phyloP scores from a whole-genome alignment of 2,113 vertebrate species.

The Oncorhynchus mykiss region DNA sequence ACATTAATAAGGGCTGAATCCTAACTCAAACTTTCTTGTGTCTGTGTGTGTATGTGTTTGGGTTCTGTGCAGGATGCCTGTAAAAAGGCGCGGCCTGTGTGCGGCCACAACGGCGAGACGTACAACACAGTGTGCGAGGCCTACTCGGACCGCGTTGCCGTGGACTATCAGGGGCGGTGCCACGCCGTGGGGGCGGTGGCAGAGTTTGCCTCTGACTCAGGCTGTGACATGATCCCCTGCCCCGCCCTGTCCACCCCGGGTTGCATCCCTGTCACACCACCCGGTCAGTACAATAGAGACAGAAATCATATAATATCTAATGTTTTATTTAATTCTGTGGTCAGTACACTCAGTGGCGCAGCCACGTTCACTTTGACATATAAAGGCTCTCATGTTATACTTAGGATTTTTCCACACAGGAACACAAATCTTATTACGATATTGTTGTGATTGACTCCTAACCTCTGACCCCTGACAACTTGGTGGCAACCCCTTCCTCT shows the following conservation, averaged over 20 bases:
- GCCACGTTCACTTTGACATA: too few relatives aligned
- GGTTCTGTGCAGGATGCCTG: conserved; percentile 72
- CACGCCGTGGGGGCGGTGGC: conserved; percentile 84
- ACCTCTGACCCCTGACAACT: conserved; percentile 21
- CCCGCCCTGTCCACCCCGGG: conserved; percentile 70
- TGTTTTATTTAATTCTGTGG: too few relatives aligned
- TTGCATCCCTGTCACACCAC: conserved; percentile 85
- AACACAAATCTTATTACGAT: neutral
- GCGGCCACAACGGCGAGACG: conserved; percentile 90
- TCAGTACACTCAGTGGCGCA: too few relatives aligned
- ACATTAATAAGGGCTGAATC: too few relatives aligned
- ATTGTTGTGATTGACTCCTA: neutral
- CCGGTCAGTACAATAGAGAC: conserved; percentile 70
- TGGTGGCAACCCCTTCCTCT: neutral
- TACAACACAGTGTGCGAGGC: conserved; percentile 88
- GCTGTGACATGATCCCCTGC: conserved; percentile 84
- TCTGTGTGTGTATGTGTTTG: neutral
- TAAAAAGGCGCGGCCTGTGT: conserved; percentile 74
- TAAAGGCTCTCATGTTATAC: too few relatives aligned
- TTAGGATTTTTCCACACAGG: neutral
- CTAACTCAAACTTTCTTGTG: neutral
- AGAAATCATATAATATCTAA: too few relatives aligned
- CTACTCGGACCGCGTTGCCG: conserved; percentile 83
- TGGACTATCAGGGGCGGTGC: conserved; percentile 86
- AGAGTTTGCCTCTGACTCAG: conserved; percentile 65